phyloP scores from a whole-genome alignment of 2,888 invertebrate genomes.

The Campoletis raptor region DNA sequence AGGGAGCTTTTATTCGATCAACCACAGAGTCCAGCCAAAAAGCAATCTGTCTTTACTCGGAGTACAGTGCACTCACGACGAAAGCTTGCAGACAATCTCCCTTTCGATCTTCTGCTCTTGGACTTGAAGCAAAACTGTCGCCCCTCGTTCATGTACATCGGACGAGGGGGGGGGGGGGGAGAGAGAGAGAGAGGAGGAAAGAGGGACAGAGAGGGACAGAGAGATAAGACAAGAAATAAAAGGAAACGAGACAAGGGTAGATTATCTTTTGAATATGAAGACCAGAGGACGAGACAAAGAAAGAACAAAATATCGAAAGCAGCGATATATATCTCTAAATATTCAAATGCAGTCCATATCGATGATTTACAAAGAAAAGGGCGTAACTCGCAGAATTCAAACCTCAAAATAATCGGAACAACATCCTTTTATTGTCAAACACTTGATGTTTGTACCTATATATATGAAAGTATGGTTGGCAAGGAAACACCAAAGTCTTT shows the following conservation, averaged over 20 bases:
- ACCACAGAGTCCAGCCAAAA: constrained; percentile 67
- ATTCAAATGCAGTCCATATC: constrained; percentile 6
- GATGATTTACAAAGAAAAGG: not conserved
- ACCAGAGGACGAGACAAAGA: constrained; percentile 13
- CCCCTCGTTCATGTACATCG: not conserved
- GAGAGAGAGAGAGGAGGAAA: constrained; percentile 1
- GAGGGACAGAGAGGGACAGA: constrained; percentile 27
- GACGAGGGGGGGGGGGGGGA: constrained; percentile 27
- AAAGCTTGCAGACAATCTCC: constrained; percentile 48
- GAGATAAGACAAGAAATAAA: not conserved
- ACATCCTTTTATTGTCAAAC: not conserved
- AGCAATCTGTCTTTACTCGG: constrained; percentile 66
- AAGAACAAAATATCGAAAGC: constrained; percentile 3
- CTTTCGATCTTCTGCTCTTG: constrained; percentile 18
- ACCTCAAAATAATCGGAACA: not conserved
- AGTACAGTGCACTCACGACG: constrained; percentile 47
- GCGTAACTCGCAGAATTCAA: not conserved
- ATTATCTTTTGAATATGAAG: constrained; percentile 31
- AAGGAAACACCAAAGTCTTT: constrained; percentile 1
- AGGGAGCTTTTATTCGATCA: constrained; percentile 59
- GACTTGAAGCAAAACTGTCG: constrained; percentile 43
- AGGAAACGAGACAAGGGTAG: constrained; percentile 22
- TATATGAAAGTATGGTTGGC: constrained; percentile 8
- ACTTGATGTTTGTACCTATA: not conserved
- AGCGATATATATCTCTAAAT: not conserved